Evolutionary conservation across 2,888 invertebrate genomes (phyloP), one percentile per base, ranked within the genome.

Genomic region (Abrostola triplasia): DNA sequence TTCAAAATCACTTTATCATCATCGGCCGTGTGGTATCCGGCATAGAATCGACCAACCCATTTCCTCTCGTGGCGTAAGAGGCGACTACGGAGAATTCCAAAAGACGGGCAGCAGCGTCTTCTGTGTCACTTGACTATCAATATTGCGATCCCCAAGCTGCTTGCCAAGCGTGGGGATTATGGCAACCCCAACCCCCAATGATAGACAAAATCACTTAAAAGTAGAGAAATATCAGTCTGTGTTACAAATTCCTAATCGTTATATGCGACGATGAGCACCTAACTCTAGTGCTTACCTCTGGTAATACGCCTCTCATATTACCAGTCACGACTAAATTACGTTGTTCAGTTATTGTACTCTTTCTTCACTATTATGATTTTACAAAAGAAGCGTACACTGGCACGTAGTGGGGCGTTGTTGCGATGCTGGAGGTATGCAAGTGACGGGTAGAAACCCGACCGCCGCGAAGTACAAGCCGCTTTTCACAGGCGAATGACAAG

Each of bases 401-500:
- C 13, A 24, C 24, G 13, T 13, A 47, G 44, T 5, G 44, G 4
- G 9, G 24, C 5, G 13, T 11, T 40, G 13, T 9, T 24, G 24
- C 24, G 13, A 24, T 13, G 24, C 24, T 47, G 13, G 13, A 47
- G 13, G 13, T 47, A 24, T 47, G 44, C 13, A 24, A 24, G 13
- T 47, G 44, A 47, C 44, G 44, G 44, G 13, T 47, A 13, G 12
- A 41, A 13, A 8, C 42, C 42, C 12, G n/a, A 8, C 0, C 12
- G 24, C 24, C 24, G 24, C 7, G 44, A 0, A 44, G n/a, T 42
- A 12, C 11, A 12, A 44, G 44, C 13, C 13, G 24, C 8, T 8
- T 47, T 47, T 47, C 44, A 24, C 44, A 47, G 12, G 24, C 44
- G 44, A 47, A 24, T 47, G 44, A 24, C 13, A 47, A 24, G 44